A percentile compares a stretch with the other conserved stretches of the same genome.
Evolutionary conservation across 2,113 vertebrate species (phyloP).

Genomic region (Stegostoma tigrinum): DNA sequence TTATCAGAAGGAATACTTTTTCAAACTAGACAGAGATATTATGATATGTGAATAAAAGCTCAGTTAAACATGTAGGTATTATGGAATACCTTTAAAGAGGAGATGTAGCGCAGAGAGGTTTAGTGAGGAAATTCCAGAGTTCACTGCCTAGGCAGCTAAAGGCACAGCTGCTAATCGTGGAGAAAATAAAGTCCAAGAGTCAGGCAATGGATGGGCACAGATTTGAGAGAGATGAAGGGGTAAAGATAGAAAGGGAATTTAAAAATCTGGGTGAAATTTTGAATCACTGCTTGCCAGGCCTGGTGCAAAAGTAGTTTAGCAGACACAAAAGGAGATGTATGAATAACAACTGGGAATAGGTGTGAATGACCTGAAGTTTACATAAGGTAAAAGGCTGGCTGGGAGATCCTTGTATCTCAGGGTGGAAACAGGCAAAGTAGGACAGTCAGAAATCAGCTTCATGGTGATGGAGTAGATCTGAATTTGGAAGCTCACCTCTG

Average conservation of each 20-base stretch:
- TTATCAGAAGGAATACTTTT: neutral
- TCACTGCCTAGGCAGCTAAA: no score
- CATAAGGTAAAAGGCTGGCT: neutral
- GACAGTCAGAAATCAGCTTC: neutral
- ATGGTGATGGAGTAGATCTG: neutral
- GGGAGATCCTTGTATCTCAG: neutral
- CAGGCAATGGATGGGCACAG: no score
- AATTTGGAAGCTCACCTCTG: neutral
- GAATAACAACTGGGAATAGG: neutral
- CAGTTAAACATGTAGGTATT: neutral
- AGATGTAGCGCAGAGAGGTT: neutral
- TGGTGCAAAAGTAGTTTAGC: neutral
- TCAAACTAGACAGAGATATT: neutral
- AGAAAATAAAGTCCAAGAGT: no score
- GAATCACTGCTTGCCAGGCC: neutral
- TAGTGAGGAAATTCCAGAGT: neutral
- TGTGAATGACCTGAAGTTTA: neutral
- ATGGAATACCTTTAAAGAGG: neutral
- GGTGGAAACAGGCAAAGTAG: neutral
- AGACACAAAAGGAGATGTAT: neutral
- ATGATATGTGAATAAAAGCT: neutral
- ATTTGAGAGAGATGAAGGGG: no score
- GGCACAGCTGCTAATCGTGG: no score
- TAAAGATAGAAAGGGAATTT: no score
- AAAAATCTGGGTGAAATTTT: neutral